phyloP scores from a whole-genome alignment of 2,113 vertebrate genomes.

The Odontesthes bonariensis region DNA sequence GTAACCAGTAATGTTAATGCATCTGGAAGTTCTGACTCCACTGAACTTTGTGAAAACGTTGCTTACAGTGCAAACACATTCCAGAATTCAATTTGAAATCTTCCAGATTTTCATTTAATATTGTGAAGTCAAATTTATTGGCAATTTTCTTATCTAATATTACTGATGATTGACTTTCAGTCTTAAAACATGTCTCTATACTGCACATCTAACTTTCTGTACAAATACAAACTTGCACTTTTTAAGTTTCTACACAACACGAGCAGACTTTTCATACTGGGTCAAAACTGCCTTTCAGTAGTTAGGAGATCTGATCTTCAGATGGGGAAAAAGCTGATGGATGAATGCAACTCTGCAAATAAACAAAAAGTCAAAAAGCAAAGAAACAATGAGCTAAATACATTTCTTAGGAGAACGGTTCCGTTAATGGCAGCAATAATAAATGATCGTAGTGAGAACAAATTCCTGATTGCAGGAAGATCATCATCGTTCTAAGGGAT shows the following conservation, averaged over 20 bases:
- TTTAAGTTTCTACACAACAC: too few relatives aligned
- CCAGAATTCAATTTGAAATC: neutral
- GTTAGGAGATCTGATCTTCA: too few relatives aligned
- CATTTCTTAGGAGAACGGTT: neutral
- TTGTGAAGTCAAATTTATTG: neutral
- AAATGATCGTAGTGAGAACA: neutral
- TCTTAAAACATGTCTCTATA: too few relatives aligned
- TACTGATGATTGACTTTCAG: too few relatives aligned
- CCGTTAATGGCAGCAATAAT: neutral
- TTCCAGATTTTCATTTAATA: neutral
- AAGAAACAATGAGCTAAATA: conserved; percentile 11
- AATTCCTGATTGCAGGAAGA: neutral
- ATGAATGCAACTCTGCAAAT: too few relatives aligned
- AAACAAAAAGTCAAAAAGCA: neutral
- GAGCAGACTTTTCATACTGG: too few relatives aligned
- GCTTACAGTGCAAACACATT: neutral
- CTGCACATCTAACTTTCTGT: too few relatives aligned
- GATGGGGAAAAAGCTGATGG: too few relatives aligned
- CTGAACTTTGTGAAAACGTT: neutral
- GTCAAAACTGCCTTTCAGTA: too few relatives aligned
- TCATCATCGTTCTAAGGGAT: neutral
- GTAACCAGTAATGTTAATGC: neutral
- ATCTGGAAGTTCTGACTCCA: neutral
- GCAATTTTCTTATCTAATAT: too few relatives aligned
- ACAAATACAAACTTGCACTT: too few relatives aligned